A percentile compares a stretch with the other conserved stretches of the same genome.
phyloP scores from a whole-genome alignment of 1,140 invertebrate species.

The Teleogryllus occipitalis region DNA sequence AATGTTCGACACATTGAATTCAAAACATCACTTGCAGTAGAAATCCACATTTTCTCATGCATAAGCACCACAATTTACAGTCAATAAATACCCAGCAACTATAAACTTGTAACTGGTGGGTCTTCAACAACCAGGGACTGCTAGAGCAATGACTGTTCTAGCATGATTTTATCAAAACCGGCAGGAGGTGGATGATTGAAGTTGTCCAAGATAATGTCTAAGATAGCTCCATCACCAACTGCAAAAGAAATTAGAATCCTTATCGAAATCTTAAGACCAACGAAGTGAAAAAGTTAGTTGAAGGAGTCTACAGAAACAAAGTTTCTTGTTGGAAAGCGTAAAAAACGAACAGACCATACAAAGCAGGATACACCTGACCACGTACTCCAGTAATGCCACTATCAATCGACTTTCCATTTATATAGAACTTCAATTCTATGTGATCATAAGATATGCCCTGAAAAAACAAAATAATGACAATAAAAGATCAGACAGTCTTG shows the following conservation, averaged over 20 bases:
- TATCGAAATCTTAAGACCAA: not conserved
- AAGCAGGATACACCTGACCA: constrained; percentile 83
- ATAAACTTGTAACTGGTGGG: too few species aligned
- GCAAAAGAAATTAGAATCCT: constrained; percentile 36
- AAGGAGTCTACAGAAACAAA: not conserved
- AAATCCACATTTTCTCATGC: too few species aligned
- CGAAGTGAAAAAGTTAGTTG: not conserved
- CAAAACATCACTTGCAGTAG: too few species aligned
- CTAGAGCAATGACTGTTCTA: constrained; percentile 94
- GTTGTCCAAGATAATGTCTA: constrained; percentile 87
- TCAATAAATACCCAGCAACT: too few species aligned
- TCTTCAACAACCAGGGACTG: not conserved
- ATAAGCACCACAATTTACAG: too few species aligned
- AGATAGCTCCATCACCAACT: constrained; percentile 95
- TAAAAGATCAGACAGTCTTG: not conserved
- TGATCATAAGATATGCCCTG: constrained; percentile 92
- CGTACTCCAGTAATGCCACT: constrained; percentile 79
- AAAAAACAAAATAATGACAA: constrained; percentile 28
- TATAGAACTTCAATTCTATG: constrained; percentile 90
- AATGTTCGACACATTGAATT: too few species aligned
- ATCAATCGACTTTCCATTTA: constrained; percentile 84
- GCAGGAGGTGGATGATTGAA: constrained; percentile 76
- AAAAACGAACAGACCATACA: constrained; percentile 75
- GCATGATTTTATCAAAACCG: constrained; percentile 93
- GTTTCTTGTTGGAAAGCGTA: not conserved